A percentile compares a stretch with the other conserved stretches of the same genome.
phyloP scores from a whole-genome alignment of 1,140 invertebrate genomes.

The Frieseomelitta varia region DNA sequence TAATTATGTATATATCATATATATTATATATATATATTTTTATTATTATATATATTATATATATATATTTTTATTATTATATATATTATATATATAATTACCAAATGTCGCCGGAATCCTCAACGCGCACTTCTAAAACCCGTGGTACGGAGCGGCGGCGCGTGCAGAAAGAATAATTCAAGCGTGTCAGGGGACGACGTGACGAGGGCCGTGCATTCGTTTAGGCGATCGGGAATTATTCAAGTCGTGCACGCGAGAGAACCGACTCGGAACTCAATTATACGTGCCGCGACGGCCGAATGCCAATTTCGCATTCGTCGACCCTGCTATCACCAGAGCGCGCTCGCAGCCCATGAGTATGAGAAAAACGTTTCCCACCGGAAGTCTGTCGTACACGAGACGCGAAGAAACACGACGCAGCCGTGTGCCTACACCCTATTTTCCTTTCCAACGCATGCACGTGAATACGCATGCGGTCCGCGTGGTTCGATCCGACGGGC shows the following conservation, averaged over 20 bases:
- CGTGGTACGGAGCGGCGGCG: not conserved
- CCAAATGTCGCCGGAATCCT: not conserved
- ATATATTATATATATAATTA: not conserved
- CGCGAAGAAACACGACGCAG: conserved; percentile 14
- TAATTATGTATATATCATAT: too few relatives aligned
- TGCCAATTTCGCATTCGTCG: conserved; percentile 72
- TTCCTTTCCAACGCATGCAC: too few relatives aligned
- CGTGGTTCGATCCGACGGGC: not conserved
- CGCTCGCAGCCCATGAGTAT: conserved; percentile 68
- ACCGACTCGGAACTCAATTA: conserved; percentile 80
- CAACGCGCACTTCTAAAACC: not conserved
- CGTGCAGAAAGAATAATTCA: conserved; percentile 28
- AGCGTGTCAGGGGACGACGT: not conserved
- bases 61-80: too few relatives aligned
- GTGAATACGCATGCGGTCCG: not conserved
- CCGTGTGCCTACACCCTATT: not conserved
- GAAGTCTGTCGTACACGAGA: conserved; percentile 4
- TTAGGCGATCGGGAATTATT: conserved; percentile 75
- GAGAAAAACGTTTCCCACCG: conserved; percentile 37
- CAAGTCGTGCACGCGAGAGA: conserved; percentile 75
- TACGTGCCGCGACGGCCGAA: conserved; percentile 72
- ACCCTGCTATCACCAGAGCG: conserved; percentile 55
- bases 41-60: too few relatives aligned
- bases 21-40: too few relatives aligned
- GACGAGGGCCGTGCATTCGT: conserved; percentile 43